phyloP scores from a whole-genome alignment of 2,888 invertebrate genomes.

The Dione vanillae region DNA sequence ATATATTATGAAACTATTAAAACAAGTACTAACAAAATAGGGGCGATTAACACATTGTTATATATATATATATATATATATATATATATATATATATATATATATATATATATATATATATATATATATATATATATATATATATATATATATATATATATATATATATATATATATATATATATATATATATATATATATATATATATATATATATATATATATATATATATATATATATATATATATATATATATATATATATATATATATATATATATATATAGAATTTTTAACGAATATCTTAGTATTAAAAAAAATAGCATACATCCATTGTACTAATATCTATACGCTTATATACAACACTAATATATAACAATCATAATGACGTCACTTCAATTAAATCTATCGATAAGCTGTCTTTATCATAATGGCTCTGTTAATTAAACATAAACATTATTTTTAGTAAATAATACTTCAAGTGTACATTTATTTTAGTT shows the following conservation, averaged over 20 bases:
- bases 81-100: background rate
- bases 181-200: background rate
- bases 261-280: background rate
- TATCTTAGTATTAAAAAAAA: conserved; percentile 22
- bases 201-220: background rate
- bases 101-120: background rate
- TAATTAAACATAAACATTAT: conserved; percentile 32
- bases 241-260: background rate
- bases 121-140: background rate
- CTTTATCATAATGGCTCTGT: conserved; percentile 41
- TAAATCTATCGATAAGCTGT: conserved; percentile 41
- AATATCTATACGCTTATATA: conserved; percentile 41
- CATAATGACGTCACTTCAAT: conserved; percentile 40
- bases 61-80: background rate
- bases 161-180: background rate
- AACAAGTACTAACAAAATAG: too few species aligned
- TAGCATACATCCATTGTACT: conserved; percentile 35
- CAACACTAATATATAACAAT: conserved; percentile 37
- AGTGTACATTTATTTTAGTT: conserved; percentile 26
- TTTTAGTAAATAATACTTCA: conserved; percentile 16
- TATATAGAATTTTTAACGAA: conserved; percentile 9
- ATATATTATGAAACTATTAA: too few species aligned
- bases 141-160: background rate
- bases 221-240: background rate
- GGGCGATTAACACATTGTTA: background rate